Evolutionary conservation across 2,888 invertebrate genomes (phyloP).

Genomic region (Archips crataeganus): DNA sequence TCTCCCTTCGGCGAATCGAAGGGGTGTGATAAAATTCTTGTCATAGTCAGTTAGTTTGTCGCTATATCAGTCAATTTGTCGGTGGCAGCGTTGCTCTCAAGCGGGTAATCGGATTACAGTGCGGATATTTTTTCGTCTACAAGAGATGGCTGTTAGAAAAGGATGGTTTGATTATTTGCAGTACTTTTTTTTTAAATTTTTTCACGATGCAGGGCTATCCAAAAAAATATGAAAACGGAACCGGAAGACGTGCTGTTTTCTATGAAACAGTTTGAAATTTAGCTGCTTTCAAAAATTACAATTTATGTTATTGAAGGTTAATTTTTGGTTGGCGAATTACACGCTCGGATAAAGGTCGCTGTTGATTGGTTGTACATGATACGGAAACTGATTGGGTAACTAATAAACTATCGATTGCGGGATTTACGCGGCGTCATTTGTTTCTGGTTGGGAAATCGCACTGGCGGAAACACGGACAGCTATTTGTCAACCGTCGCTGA

Average conservation of each 20-base stretch:
- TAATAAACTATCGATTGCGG: slow-evolving; percentile 71
- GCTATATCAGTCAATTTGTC: slow-evolving; percentile 13
- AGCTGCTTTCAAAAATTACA: neutral
- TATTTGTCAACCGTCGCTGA: slow-evolving; percentile 77
- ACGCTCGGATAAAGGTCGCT: slow-evolving; percentile 46
- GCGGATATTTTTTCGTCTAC: slow-evolving; percentile 7
- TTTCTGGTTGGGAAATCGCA: slow-evolving; percentile 62
- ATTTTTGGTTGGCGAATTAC: slow-evolving; percentile 51
- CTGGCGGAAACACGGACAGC: slow-evolving; percentile 70
- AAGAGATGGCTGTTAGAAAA: neutral
- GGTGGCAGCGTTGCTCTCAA: slow-evolving; percentile 4
- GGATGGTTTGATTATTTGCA: neutral
- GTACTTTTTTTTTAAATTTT: neutral
- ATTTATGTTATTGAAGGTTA: neutral
- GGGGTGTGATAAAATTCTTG: neutral
- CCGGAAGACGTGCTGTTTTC: neutral
- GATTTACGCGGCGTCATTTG: slow-evolving; percentile 55
- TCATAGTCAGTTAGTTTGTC: slow-evolving; percentile 8
- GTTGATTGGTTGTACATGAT: slow-evolving; percentile 69
- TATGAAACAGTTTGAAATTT: neutral
- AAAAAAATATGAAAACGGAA: neutral
- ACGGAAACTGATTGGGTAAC: slow-evolving; percentile 65
- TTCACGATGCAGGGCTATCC: neutral
- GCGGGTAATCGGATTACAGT: slow-evolving; percentile 8
- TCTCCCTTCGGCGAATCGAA: neutral